These are phyloP conservation scores for Microcaecilia unicolor DNA, from an alignment of 2,797 vertebrate genomes.

Conservation along the genomic window DNA sequence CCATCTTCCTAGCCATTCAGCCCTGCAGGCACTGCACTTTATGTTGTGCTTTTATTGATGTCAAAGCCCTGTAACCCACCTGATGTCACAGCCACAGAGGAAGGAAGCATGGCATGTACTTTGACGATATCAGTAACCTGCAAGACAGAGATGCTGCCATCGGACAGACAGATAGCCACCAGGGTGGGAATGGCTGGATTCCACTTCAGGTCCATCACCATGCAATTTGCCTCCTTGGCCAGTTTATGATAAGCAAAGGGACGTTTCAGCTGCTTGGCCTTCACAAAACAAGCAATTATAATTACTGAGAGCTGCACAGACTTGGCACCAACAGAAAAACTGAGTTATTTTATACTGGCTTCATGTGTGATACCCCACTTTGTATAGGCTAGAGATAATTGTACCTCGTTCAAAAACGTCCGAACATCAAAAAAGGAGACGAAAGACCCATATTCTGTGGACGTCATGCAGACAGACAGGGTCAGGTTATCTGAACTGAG, in stretches of 20 bases:
- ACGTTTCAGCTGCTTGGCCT: slow-evolving; percentile 72
- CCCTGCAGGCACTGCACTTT: no score
- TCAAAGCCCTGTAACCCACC: slow-evolving; percentile 53
- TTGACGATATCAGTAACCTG: slow-evolving; percentile 68
- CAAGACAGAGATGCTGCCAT: slow-evolving; percentile 81
- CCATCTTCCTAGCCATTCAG: no score
- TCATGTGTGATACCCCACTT: no score
- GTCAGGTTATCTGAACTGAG: slow-evolving; percentile 87
- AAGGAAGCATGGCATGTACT: slow-evolving; percentile 62
- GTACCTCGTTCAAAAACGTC: slow-evolving; percentile 83
- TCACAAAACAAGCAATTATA: slow-evolving; percentile 17
- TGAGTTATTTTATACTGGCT: no score
- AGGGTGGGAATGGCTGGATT: slow-evolving; percentile 66
- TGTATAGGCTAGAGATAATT: no score
- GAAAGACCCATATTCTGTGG: slow-evolving; percentile 50
- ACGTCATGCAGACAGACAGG: slow-evolving; percentile 73
- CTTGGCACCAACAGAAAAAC: no score
- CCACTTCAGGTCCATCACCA: slow-evolving; percentile 87
- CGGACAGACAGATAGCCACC: slow-evolving; percentile 75
- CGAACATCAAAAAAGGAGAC: slow-evolving; percentile 86
- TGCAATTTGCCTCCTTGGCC: slow-evolving; percentile 31
- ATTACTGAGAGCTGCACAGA: no score
- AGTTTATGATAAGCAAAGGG: slow-evolving; percentile 74
- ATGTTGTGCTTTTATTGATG: no score
- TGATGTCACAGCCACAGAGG: slow-evolving; percentile 72